phyloP scores from a whole-genome alignment of 2,888 invertebrate species.

The Hyposoter didymator region DNA sequence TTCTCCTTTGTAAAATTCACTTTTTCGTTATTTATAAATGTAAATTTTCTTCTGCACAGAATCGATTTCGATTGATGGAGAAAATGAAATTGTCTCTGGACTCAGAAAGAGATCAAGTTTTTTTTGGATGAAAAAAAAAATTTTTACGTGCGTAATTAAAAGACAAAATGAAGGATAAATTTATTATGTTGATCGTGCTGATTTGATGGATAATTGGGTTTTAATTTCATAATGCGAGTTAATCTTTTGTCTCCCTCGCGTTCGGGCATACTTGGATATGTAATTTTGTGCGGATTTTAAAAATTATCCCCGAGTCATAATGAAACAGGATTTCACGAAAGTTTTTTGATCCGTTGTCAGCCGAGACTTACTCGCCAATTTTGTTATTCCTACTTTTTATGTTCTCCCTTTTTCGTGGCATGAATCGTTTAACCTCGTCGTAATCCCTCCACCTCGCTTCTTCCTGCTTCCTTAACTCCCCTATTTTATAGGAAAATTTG shows the following conservation, averaged over 20 bases:
- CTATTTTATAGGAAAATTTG: constrained; percentile 56
- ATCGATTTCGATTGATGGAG: neutral
- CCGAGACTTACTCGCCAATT: neutral
- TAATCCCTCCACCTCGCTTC: constrained; percentile 7
- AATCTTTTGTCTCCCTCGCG: neutral
- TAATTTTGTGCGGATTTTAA: neutral
- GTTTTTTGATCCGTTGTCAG: neutral
- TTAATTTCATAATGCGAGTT: neutral
- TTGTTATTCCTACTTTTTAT: neutral
- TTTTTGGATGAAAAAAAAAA: too few relatives aligned
- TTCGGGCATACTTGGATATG: neutral
- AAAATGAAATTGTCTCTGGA: neutral
- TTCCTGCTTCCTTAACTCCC: neutral
- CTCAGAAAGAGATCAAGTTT: neutral
- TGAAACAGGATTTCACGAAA: constrained; percentile 1
- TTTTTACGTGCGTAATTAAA: neutral
- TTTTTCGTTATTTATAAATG: neutral
- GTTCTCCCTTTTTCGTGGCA: constrained; percentile 24
- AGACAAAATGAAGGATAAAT: neutral
- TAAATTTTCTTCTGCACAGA: neutral
- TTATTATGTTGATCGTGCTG: neutral
- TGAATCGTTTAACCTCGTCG: constrained; percentile 43
- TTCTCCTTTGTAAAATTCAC: neutral
- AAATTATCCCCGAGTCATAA: neutral
- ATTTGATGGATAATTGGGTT: neutral